These are phyloP conservation scores for Cacoxenus indagator DNA, from an alignment of 2,888 invertebrate species.

Conservation along the genomic window DNA sequence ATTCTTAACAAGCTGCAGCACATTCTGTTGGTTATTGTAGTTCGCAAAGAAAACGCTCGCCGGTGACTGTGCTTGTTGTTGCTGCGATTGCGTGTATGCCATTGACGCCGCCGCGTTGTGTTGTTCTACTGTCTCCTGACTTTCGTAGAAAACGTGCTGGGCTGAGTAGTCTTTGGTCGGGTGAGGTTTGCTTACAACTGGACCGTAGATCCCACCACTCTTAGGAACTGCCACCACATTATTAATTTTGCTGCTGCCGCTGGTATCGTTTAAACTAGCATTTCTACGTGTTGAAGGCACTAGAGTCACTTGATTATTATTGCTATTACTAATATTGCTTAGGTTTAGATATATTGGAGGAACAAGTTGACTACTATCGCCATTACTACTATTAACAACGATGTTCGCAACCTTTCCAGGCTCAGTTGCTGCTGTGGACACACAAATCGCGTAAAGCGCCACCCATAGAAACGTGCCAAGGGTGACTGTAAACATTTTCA, in stretches of 20 bases:
- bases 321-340: slow-evolving; percentile 48
- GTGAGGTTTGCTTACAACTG: neutral
- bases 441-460: neutral
- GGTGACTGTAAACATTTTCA: slow-evolving; percentile 1
- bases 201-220: too few species aligned
- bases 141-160: too few species aligned
- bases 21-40: slow-evolving; percentile 61
- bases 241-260: slow-evolving; percentile 9
- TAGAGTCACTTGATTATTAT: slow-evolving; percentile 62
- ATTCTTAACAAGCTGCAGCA: slow-evolving; percentile 60
- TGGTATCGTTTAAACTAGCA: slow-evolving; percentile 26
- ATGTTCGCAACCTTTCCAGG: neutral
- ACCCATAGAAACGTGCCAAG: neutral
- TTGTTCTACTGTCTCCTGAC: too few species aligned
- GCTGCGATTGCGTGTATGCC: too few species aligned
- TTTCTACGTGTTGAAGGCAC: slow-evolving; percentile 57
- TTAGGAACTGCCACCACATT: slow-evolving; percentile 32
- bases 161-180: too few species aligned
- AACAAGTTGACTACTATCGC: slow-evolving; percentile 48
- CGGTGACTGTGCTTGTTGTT: slow-evolving; percentile 47
- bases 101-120: too few species aligned
- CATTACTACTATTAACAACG: too few species aligned
- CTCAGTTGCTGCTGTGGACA: neutral
- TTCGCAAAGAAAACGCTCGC: slow-evolving; percentile 54
- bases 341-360: slow-evolving; percentile 56